Evolutionary conservation across 2,888 invertebrate species (phyloP), one percentile per base, ranked within the genome.

Genomic region (Hermaeophaga mercurialis): DNA sequence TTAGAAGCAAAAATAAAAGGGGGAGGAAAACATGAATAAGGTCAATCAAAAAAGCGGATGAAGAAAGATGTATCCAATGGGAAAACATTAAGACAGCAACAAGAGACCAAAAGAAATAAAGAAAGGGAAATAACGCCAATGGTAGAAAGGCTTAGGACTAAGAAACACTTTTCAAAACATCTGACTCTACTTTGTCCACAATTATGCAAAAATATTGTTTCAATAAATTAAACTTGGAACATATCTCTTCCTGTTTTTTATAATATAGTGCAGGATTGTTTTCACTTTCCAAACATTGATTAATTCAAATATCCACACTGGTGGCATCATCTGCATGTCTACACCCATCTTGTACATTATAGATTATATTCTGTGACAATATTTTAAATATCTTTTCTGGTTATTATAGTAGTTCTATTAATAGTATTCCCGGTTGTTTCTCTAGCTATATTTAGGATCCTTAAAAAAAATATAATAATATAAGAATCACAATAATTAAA

Each of bases 171-270:
- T 14, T 34, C 1, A 53, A 28, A 17, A 53, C 11, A 26, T 53
- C 24, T 33, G 17, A 31, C 26, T 53, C 44, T 15, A 53, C 36
- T 15, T 33, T 34, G 26, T 44, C 19, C 53, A 53, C 45, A 24
- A 53, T 44, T 36, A 44, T 53, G 18, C 53, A 53, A 53, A 53
- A 44, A 36, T 53, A 34, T 33, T 48, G 12, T 48, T 5, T 8
- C 7, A 41, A 18, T 18, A 41, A 19, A 17, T 47, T 18, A 53
- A 53, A 53, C 15, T 43, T 17, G 11, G 17, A 12, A 6, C 26
- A 36, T 26, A 14, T 26, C 19, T 36, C 14, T 12, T 26, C 50
- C 18, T 52, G 50, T 18, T 9, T 24, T 22, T 52, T 52, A 15
- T 52, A 43, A 43, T 28, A 43, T 28, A 39, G n/a, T 9, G 41